Evolutionary conservation across 92 coral and sea anemone species (phyloP).

Genomic region (Phenganax subtilis): DNA sequence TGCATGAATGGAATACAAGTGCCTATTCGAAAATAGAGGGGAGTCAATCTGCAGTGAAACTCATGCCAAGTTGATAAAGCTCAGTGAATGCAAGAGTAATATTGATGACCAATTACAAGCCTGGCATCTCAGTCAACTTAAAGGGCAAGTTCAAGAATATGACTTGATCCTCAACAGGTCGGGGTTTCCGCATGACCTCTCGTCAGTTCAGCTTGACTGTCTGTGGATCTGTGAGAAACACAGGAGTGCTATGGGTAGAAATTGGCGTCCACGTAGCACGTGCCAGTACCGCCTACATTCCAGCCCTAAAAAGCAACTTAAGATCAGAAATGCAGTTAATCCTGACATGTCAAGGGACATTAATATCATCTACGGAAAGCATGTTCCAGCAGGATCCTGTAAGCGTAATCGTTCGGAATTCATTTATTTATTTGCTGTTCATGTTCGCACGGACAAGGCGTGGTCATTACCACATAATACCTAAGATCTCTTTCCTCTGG

Average conservation of each 20-base stretch:
- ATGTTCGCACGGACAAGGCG: too few relatives aligned
- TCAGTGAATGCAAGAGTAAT: too few relatives aligned
- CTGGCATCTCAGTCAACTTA: too few relatives aligned
- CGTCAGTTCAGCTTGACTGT: constrained; percentile 45
- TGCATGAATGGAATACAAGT: constrained; percentile 36
- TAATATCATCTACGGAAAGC: constrained; percentile 37
- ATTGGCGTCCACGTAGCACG: constrained; percentile 53
- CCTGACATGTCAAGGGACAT: constrained; percentile 53
- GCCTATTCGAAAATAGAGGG: constrained; percentile 44
- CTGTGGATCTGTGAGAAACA: constrained; percentile 63
- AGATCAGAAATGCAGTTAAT: constrained; percentile 50
- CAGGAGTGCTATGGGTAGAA: constrained; percentile 46
- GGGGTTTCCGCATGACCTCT: constrained; percentile 44
- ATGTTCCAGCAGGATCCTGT: constrained; percentile 58
- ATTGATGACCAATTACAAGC: too few relatives aligned
- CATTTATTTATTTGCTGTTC: too few relatives aligned
- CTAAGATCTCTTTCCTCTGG: too few relatives aligned
- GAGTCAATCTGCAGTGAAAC: constrained; percentile 28
- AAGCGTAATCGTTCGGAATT: too few relatives aligned
- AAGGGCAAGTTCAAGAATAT: constrained; percentile 45
- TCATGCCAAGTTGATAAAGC: constrained; percentile 32
- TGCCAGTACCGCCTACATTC: constrained; percentile 58
- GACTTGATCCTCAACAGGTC: constrained; percentile 56
- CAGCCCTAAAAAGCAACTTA: constrained; percentile 49
- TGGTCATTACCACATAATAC: too few relatives aligned